A percentile compares a stretch with the other conserved stretches of the same genome.
Evolutionary conservation across 2,888 invertebrate genomes (phyloP).

Genomic region (Trimorus sp.): DNA sequence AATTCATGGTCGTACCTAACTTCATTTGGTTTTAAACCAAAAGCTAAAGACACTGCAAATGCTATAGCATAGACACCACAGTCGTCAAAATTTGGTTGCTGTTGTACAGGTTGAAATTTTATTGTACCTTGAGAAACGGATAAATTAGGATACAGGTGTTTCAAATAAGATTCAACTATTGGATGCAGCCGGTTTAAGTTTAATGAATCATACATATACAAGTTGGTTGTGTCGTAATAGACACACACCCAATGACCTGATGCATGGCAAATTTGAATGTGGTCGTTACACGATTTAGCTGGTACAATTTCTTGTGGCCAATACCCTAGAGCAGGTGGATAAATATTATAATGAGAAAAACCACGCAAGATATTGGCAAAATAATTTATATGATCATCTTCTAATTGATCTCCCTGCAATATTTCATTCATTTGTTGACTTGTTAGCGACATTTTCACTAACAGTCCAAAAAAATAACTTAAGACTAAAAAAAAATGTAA

Average conservation of each 20-base stretch:
- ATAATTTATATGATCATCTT: conserved; percentile 4
- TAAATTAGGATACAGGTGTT: conserved; percentile 18
- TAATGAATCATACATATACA: conserved; percentile 17
- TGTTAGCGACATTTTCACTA: no score
- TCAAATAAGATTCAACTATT: background rate
- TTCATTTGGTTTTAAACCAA: conserved; percentile 4
- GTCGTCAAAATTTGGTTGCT: conserved; percentile 6
- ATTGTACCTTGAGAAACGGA: background rate
- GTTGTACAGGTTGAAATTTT: conserved; percentile 4
- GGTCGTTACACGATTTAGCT: background rate
- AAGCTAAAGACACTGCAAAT: background rate
- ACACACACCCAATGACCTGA: background rate
- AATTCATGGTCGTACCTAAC: background rate
- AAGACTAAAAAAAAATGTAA: no score
- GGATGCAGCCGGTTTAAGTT: background rate
- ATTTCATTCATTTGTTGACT: no score
- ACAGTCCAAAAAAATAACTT: no score
- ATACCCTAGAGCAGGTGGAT: conserved; percentile 1
- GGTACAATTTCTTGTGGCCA: conserved; percentile 2
- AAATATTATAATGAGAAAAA: conserved; percentile 16
- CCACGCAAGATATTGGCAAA: conserved; percentile 3
- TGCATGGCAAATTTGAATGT: conserved; percentile 5
- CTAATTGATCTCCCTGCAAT: background rate
- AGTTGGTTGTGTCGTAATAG: background rate
- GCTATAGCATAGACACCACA: conserved; percentile 11